These are phyloP conservation scores for Diceros bicornis DNA, from an alignment of 2,797 vertebrate genomes.

Conservation along the genomic window DNA sequence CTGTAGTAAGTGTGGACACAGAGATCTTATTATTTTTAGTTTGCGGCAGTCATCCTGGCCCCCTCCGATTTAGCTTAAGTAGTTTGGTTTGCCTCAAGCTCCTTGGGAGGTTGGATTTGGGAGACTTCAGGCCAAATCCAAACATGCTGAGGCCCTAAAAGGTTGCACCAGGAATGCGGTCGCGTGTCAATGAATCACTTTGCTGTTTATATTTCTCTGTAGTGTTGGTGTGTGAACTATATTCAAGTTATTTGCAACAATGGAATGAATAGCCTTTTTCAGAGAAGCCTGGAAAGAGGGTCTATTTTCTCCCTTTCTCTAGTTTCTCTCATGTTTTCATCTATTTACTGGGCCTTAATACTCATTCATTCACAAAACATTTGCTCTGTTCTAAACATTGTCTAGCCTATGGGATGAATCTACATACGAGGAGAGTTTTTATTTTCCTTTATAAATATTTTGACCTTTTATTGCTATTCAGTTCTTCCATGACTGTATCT, in stretches of 20 bases:
- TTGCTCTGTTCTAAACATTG: not conserved
- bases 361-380: not conserved
- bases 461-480: not conserved
- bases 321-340: not conserved
- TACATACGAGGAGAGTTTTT: not conserved
- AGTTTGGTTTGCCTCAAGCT: conserved; percentile 48
- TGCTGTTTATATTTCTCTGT: not conserved
- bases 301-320: not conserved
- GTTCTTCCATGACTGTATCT: not conserved
- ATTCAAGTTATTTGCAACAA: not conserved
- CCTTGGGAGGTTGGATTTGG: not conserved
- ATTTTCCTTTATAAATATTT: conserved; percentile 32
- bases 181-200: not conserved
- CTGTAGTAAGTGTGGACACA: not conserved
- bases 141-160: not conserved
- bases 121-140: conserved; percentile 40
- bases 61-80: not conserved
- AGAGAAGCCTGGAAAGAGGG: not conserved
- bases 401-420: not conserved
- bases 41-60: not conserved
- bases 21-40: conserved; percentile 35
- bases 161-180: not conserved
- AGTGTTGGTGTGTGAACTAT: not conserved
- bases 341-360: not conserved
- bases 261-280: not conserved